Percentiles rank a stretch among this genome's conserved stretches.
phyloP scores from a whole-genome alignment of 2,888 invertebrate genomes.

The Hydrotaea cyrtoneurina region DNA sequence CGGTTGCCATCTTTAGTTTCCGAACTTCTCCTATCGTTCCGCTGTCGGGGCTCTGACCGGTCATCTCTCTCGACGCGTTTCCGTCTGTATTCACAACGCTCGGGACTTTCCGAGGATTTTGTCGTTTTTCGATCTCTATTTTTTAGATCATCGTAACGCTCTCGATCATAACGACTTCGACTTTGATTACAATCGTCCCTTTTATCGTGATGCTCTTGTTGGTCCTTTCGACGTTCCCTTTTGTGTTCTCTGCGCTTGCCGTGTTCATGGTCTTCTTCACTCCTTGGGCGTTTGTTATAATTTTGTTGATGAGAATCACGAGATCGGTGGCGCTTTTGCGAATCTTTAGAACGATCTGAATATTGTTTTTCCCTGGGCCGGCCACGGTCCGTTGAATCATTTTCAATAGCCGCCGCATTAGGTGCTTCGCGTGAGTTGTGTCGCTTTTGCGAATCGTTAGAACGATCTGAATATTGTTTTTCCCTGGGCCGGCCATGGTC shows the following conservation, averaged over 20 bases:
- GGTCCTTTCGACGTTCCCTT: neutral
- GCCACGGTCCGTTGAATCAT: neutral
- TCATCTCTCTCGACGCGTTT: neutral
- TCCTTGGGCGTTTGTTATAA: neutral
- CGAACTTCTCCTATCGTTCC: neutral
- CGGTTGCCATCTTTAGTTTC: neutral
- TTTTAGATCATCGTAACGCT: neutral
- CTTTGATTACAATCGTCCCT: neutral
- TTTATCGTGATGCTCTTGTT: neutral
- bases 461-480: no score
- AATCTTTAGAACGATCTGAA: no score
- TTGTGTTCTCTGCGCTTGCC: neutral
- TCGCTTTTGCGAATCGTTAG: neutral
- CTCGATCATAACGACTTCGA: neutral
- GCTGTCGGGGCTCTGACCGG: neutral
- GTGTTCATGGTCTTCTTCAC: neutral
- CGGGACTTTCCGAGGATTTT: neutral
- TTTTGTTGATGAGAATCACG: neutral
- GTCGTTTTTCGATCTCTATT: neutral
- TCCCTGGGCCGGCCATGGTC: no score
- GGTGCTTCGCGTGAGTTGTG: neutral
- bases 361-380: no score
- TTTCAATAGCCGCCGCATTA: neutral
- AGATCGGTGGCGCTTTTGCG: conserved; percentile 6
- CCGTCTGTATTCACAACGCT: neutral